A percentile compares a stretch with the other conserved stretches of the same genome.
These are phyloP conservation scores for Lomographa bimaculata DNA, from an alignment of 2,888 invertebrate species.

Conservation along the genomic window DNA sequence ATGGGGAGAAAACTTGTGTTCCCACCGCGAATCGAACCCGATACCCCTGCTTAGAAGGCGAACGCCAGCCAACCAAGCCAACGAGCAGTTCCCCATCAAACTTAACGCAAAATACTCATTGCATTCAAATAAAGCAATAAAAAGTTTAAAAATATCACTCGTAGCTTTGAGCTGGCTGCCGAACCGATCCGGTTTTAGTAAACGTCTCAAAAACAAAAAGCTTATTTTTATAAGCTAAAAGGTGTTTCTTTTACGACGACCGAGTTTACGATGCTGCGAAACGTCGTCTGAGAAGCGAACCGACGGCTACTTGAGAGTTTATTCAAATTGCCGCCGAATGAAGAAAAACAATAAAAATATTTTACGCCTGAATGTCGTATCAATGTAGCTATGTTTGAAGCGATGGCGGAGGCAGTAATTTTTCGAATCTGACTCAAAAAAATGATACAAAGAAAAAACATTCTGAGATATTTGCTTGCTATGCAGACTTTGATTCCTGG, in stretches of 20 bases:
- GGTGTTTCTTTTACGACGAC: slow-evolving; percentile 72
- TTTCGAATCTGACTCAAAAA: no score
- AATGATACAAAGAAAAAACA: no score
- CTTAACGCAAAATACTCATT: slow-evolving; percentile 27
- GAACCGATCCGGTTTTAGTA: slow-evolving; percentile 45
- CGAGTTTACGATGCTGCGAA: slow-evolving; percentile 61
- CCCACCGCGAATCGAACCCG: no score
- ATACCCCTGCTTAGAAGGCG: no score
- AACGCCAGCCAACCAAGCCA: no score
- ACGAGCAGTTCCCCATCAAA: no score
- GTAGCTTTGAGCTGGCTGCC: slow-evolving; percentile 32
- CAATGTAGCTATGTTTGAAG: slow-evolving; percentile 1
- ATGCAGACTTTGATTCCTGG: no score
- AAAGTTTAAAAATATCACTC: slow-evolving; percentile 31
- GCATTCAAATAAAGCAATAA: slow-evolving; percentile 37
- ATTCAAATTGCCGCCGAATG: slow-evolving; percentile 65
- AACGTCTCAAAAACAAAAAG: slow-evolving; percentile 42
- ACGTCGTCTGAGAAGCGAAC: slow-evolving; percentile 43
- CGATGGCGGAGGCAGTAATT: no score
- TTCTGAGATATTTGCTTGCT: no score
- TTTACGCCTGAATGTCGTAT: slow-evolving; percentile 37
- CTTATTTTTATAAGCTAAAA: slow-evolving; percentile 56
- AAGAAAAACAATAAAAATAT: slow-evolving; percentile 48
- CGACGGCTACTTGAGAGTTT: slow-evolving; percentile 70
- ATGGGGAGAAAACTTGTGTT: no score